A percentile compares a stretch with the other conserved stretches of the same genome.
Conservation (phyloP, 2,888 invertebrate genomes). For the Dynastes maya region DNA sequence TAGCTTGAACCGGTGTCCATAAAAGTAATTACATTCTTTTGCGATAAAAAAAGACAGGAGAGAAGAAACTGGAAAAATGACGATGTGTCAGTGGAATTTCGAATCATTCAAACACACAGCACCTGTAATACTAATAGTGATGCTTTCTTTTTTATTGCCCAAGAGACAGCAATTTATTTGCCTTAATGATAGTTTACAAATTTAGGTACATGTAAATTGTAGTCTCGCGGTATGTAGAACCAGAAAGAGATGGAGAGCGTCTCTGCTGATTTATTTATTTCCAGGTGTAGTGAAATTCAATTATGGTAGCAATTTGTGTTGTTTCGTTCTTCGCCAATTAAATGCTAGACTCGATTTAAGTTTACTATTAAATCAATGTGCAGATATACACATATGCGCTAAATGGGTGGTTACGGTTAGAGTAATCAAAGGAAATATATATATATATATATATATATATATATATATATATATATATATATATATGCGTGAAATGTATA, state of each 20-base stretch:
- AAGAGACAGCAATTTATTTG: slow-evolving; percentile 42
- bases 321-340: slow-evolving; percentile 39
- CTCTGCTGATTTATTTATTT: slow-evolving; percentile 39
- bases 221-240: background rate
- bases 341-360: slow-evolving; percentile 25
- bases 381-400: background rate
- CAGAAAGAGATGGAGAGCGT: slow-evolving; percentile 5
- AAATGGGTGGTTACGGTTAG: slow-evolving; percentile 5
- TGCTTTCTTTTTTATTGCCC: slow-evolving; percentile 43
- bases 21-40: slow-evolving; percentile 23
- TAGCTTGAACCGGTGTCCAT: background rate
- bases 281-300: slow-evolving; percentile 45
- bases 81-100: slow-evolving; percentile 41
- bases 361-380: slow-evolving; percentile 17
- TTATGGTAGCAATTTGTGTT: slow-evolving; percentile 44
- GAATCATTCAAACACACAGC: slow-evolving; percentile 34
- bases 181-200: slow-evolving; percentile 45
- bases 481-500: background rate
- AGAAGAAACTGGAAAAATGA: slow-evolving; percentile 33
- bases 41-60: background rate
- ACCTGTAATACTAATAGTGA: slow-evolving; percentile 11
- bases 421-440: background rate
- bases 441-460: no score
- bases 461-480: background rate
- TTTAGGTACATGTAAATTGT: slow-evolving; percentile 44